Percentiles rank a stretch among this genome's conserved stretches.
Conservation (phyloP, 2,797 vertebrate species). For the Halcyon leucocephala region DNA sequence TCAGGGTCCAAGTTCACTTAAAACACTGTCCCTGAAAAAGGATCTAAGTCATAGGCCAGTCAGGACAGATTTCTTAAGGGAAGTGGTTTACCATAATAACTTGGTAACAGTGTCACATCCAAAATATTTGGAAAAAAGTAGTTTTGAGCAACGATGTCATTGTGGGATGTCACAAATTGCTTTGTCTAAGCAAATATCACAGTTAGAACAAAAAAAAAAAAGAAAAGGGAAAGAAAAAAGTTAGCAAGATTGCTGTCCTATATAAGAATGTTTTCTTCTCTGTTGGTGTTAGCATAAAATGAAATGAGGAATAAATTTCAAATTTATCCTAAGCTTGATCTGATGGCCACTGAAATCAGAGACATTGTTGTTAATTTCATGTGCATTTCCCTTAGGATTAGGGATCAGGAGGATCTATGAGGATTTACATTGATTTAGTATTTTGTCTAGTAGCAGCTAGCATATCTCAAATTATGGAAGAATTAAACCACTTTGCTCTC, state of each 20-base stretch:
- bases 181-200: not conserved
- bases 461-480: not conserved
- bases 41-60: not conserved
- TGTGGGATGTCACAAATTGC: not conserved
- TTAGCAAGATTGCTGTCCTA: not conserved
- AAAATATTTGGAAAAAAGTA: conserved; percentile 16
- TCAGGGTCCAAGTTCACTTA: not conserved
- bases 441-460: not conserved
- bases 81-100: not conserved
- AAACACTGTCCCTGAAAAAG: not conserved
- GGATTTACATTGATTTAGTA: not conserved
- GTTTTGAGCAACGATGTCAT: not conserved
- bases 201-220: not conserved
- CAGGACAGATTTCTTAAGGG: conserved; percentile 8
- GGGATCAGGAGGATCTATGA: not conserved
- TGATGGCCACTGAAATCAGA: not conserved
- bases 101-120: not conserved
- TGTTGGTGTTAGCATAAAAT: not conserved
- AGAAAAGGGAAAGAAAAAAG: not conserved
- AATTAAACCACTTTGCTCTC: not conserved
- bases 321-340: not conserved
- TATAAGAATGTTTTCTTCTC: not conserved
- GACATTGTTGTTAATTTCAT: not conserved
- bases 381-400: not conserved
- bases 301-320: not conserved